Evolutionary conservation across 2,113 vertebrate genomes (phyloP), one percentile per base, ranked within the genome.

Genomic region (Silurus asotus): DNA sequence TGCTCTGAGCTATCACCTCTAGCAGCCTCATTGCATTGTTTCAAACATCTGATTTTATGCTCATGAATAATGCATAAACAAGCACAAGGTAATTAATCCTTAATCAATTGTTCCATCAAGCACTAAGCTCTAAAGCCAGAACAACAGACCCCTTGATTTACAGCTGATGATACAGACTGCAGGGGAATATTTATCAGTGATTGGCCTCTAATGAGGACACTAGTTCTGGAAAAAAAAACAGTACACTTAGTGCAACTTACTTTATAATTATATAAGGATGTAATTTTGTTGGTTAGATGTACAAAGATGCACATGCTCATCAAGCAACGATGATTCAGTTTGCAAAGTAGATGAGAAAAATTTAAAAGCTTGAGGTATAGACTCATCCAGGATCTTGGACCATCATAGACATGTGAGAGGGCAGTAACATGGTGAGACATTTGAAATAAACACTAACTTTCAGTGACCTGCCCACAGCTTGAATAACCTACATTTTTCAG

Each of bases 81-180:
- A 83, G 88, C 84, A 17, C n/a, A 45, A 59, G 83, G 86, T 89
- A 76, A 89, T 89, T 88, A 86, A 89, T 89, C 86, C 81, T 89
- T 75, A 82, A 88, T 81, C 69, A 84, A 84, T 88, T 84, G 69
- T 84, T 84, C 77, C 83, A 2, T 88, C 77, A 64, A 84, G 56
- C 67, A 84, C 67, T 88, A 75, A 84, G 62, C 79, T 89, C 72
- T 83, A 78, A 86, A 84, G 84, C 67, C 84, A 88, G 80, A 86
- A 81, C 86, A 88, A 81, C 75, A 82, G 77, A 86, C 58, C 49
- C 51, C 69, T 80, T 85, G 83, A 84, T 88, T 88, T 86, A 86
- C 88, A 88, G 86, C 83, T 74, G 86, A 88, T 81, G 88, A 72
- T 86, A 69, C 56, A 84, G 81, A 85, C 58, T 61, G 72, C 78